phyloP scores from a whole-genome alignment of 2,797 vertebrate genomes.

The Cyprinodon diabolis region DNA sequence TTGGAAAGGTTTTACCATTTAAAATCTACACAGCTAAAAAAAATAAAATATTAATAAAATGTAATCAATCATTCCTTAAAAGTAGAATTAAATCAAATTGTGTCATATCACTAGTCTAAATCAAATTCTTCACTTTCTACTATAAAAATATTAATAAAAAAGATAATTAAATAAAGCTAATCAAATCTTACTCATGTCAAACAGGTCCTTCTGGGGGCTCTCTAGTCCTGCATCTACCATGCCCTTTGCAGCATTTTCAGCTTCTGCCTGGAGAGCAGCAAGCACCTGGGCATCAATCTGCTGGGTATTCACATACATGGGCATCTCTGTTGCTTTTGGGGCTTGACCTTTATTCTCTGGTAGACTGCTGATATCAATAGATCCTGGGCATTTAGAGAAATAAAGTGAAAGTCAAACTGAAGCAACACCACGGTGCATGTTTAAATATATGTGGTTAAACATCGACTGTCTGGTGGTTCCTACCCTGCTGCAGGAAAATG shows the following conservation, averaged over 20 bases:
- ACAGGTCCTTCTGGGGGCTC: constrained; percentile 91
- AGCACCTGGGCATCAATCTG: constrained; percentile 86
- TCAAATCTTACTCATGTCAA: constrained; percentile 95
- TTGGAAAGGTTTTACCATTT: background rate
- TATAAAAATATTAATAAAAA: background rate
- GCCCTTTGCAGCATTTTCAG: constrained; percentile 74
- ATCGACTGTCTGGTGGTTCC: constrained; percentile 12
- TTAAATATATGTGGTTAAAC: background rate
- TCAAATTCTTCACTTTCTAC: background rate
- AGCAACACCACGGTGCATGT: background rate
- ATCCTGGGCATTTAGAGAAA: constrained; percentile 77
- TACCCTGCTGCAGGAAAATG: constrained; percentile 86
- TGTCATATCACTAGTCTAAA: background rate
- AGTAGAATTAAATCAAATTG: background rate
- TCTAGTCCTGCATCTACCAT: constrained; percentile 77
- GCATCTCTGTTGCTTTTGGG: constrained; percentile 76
- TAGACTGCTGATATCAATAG: constrained; percentile 84
- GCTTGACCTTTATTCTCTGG: constrained; percentile 82
- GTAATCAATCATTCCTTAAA: background rate
- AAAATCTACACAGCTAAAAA: background rate
- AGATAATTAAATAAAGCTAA: background rate
- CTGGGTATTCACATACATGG: constrained; percentile 93
- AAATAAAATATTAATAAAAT: background rate
- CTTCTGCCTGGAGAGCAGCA: constrained; percentile 81
- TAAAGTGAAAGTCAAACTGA: background rate